Conservation (phyloP, 1,140 invertebrate species). For the Chionoecetes opilio region DNA sequence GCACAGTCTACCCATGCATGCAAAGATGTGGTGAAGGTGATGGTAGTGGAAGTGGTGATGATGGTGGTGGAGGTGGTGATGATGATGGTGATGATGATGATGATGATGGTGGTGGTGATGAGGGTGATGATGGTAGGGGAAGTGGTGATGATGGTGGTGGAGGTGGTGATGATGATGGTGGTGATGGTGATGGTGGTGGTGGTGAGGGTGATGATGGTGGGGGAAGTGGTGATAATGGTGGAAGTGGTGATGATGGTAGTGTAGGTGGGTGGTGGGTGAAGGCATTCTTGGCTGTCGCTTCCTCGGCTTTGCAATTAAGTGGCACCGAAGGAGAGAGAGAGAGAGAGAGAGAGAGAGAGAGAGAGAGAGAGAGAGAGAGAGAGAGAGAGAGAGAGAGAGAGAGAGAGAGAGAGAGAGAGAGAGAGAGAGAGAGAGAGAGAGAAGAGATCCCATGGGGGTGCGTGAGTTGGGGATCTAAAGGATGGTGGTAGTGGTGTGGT, state of each 20-base stretch:
- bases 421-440: constrained; percentile 1
- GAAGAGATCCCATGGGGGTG: background rate
- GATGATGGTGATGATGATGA: no score
- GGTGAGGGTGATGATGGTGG: constrained; percentile 3
- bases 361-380: background rate
- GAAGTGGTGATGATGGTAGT: background rate
- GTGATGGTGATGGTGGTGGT: background rate
- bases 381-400: background rate
- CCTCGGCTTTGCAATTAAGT: constrained; percentile 29
- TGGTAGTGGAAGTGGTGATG: no score
- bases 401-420: constrained; percentile 20
- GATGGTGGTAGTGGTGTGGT: no score
- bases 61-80: no score
- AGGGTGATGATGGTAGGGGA: no score
- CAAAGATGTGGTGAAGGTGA: no score
- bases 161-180: background rate
- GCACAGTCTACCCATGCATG: no score
- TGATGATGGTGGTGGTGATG: no score
- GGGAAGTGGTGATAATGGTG: constrained; percentile 5
- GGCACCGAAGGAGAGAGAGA: background rate
- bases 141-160: background rate
- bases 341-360: constrained; percentile 34
- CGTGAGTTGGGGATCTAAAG: background rate
- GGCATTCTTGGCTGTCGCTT: constrained; percentile 4
- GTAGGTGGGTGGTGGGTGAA: background rate